These are phyloP conservation scores for Spheniscus mendiculus DNA, from an alignment of 2,113 vertebrate genomes.

Conservation along the genomic window DNA sequence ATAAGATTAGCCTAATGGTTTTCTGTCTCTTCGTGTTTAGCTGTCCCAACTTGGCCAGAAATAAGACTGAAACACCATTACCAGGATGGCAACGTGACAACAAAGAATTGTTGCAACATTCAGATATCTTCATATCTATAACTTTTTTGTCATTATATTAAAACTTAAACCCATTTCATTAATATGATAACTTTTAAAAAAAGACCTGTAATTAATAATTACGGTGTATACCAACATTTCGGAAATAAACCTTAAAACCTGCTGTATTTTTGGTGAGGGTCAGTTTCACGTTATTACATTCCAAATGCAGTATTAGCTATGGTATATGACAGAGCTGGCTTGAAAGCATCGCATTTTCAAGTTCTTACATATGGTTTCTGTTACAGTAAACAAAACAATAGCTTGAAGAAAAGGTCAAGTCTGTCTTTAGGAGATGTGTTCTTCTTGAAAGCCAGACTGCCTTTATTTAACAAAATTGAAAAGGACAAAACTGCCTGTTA, in stretches of 20 bases:
- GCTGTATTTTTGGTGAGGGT: conserved; percentile 3
- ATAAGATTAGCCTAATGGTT: not conserved
- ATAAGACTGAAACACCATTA: conserved; percentile 62
- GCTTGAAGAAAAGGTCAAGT: not conserved
- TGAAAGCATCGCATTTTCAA: not conserved
- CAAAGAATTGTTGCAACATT: conserved; percentile 48
- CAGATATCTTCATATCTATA: conserved; percentile 24
- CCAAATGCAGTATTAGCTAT: not conserved
- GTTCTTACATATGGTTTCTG: not conserved
- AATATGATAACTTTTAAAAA: conserved; percentile 76
- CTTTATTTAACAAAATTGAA: not conserved
- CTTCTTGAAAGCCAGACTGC: not conserved
- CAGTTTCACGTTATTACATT: not conserved
- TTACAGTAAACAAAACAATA: not conserved
- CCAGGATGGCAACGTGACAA: conserved; percentile 14
- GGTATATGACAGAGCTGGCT: not conserved
- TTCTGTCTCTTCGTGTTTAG: conserved; percentile 72
- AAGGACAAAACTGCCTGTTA: not conserved
- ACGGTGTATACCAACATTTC: conserved; percentile 75
- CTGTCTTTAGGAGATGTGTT: not conserved
- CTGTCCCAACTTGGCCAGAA: conserved; percentile 94
- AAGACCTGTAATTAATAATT: conserved; percentile 73
- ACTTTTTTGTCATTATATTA: conserved; percentile 52
- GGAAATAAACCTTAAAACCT: conserved; percentile 68
- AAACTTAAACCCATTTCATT: conserved; percentile 66